phyloP scores from a whole-genome alignment of 2,888 invertebrate species.

The Apodemia zela region DNA sequence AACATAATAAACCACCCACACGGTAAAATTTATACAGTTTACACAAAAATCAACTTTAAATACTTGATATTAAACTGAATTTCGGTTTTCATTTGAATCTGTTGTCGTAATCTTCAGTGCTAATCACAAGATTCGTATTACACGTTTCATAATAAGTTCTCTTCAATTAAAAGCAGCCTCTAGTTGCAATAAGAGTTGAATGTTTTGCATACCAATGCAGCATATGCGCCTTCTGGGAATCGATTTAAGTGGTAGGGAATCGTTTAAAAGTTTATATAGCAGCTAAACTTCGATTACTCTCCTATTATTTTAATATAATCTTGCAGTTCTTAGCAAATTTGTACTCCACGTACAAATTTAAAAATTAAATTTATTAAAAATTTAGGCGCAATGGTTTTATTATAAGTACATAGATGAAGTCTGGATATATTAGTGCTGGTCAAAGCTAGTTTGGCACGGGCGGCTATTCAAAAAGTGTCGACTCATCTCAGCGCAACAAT shows the following conservation, averaged over 20 bases:
- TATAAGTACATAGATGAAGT: background rate
- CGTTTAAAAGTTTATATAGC: background rate
- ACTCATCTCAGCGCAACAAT: slow-evolving; percentile 49
- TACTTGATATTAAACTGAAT: background rate
- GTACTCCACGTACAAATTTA: too few relatives aligned
- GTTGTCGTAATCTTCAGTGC: slow-evolving; percentile 10
- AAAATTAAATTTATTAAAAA: too few relatives aligned
- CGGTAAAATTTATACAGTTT: background rate
- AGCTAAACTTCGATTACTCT: slow-evolving; percentile 24
- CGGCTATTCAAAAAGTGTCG: slow-evolving; percentile 34
- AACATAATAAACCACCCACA: slow-evolving; percentile 12
- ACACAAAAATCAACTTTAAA: background rate
- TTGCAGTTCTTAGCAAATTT: too few relatives aligned
- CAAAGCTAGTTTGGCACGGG: slow-evolving; percentile 22
- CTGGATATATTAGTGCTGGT: slow-evolving; percentile 27
- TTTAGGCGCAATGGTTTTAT: background rate
- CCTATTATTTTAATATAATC: too few relatives aligned
- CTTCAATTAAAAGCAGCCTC: slow-evolving; percentile 29
- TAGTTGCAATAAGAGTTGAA: slow-evolving; percentile 1
- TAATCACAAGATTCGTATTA: slow-evolving; percentile 24
- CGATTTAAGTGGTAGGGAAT: background rate
- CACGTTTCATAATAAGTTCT: slow-evolving; percentile 33
- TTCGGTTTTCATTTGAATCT: background rate
- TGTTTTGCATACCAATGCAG: slow-evolving; percentile 11
- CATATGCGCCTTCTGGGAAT: slow-evolving; percentile 34